Percentiles rank a stretch among this genome's conserved stretches.
Conservation (phyloP, 2,888 invertebrate genomes). For the Mythimna impura region DNA sequence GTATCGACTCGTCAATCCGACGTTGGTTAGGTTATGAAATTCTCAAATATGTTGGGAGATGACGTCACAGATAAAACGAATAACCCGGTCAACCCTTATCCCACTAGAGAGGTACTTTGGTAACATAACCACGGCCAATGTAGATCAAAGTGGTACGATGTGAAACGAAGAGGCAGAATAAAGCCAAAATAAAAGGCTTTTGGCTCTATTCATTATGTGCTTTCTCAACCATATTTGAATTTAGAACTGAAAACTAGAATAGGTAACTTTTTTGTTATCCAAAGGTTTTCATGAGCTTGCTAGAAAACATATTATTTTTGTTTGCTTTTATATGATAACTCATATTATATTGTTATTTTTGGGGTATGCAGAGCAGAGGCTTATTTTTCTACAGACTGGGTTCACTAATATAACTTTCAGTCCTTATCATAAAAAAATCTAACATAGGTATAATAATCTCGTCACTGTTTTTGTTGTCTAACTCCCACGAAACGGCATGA, state of each 20-base stretch:
- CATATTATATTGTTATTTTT: neutral
- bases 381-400: neutral
- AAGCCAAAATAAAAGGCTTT: too few species aligned
- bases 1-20: neutral
- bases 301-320: neutral
- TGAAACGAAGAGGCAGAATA: slow-evolving; percentile 20
- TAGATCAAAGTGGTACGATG: slow-evolving; percentile 23
- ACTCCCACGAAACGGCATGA: too few species aligned
- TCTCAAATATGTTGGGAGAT: slow-evolving; percentile 19
- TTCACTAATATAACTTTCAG: neutral
- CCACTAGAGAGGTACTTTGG: slow-evolving; percentile 29
- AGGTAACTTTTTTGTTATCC: slow-evolving; percentile 8
- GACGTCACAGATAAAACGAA: slow-evolving; percentile 44
- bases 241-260: slow-evolving; percentile 12
- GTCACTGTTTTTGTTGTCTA: too few species aligned
- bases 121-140: slow-evolving; percentile 36
- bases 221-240: slow-evolving; percentile 26
- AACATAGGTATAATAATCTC: too few species aligned
- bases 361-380: too few species aligned
- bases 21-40: slow-evolving; percentile 15
- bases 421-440: too few species aligned
- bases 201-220: neutral
- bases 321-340: neutral
- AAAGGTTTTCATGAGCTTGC: neutral
- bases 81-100: slow-evolving; percentile 24